Evolutionary conservation across 2,113 vertebrate genomes (phyloP).

Genomic region (Fulica atra): DNA sequence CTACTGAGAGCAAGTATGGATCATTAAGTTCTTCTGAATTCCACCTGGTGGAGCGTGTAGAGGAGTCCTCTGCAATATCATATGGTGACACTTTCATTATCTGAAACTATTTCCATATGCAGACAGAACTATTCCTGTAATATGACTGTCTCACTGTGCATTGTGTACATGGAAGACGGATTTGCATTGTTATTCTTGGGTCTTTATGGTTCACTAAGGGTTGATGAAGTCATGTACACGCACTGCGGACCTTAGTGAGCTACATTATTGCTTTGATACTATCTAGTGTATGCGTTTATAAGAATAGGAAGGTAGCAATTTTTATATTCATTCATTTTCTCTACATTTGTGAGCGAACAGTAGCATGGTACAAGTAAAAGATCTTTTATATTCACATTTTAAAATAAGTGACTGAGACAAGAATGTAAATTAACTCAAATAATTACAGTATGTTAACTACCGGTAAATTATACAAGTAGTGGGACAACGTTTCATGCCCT

Average conservation of each 20-base stretch:
- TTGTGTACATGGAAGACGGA: constrained; percentile 33
- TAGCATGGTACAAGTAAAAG: not conserved
- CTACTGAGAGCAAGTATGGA: constrained; percentile 49
- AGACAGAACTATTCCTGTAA: constrained; percentile 53
- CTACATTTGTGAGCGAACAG: not conserved
- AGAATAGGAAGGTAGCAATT: not conserved
- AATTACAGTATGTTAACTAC: not conserved
- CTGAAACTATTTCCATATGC: constrained; percentile 54
- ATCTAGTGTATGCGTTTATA: not conserved
- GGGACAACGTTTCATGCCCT: not conserved
- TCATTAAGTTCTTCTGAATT: constrained; percentile 67
- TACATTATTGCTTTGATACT: constrained; percentile 12
- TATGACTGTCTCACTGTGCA: constrained; percentile 33
- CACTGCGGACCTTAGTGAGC: not conserved
- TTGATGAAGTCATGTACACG: constrained; percentile 12
- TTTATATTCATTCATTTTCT: constrained; percentile 24
- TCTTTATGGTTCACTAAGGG: constrained; percentile 33
- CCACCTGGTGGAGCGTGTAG: constrained; percentile 25
- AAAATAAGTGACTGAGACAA: constrained; percentile 26
- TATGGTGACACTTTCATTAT: constrained; percentile 73
- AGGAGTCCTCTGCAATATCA: constrained; percentile 58
- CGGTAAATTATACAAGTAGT: not conserved
- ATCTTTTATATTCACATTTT: constrained; percentile 9
- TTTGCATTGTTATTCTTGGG: constrained; percentile 43
- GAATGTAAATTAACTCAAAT: constrained; percentile 28